Evolutionary conservation across 2,797 vertebrate species (phyloP).

Genomic region (Lycodopsis pacificus): DNA sequence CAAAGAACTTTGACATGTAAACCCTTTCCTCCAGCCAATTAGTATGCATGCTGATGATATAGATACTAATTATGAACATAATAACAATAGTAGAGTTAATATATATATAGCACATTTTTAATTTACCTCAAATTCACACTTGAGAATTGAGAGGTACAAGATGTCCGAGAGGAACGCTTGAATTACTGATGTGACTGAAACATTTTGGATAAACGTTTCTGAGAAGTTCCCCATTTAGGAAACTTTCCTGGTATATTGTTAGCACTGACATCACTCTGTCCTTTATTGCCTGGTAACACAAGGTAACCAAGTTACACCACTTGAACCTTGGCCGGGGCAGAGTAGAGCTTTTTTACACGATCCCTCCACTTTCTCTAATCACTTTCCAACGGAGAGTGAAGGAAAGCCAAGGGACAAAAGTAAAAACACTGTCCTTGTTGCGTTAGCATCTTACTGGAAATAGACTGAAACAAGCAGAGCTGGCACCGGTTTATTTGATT

Average conservation of each 20-base stretch:
- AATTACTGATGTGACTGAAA: conserved; percentile 21
- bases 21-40: background rate
- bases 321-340: conserved; percentile 75
- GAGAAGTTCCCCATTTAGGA: conserved; percentile 53
- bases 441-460: background rate
- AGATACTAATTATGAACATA: background rate
- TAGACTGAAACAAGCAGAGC: background rate
- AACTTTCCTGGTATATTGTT: conserved; percentile 41
- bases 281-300: conserved; percentile 57
- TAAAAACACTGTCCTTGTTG: background rate
- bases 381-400: background rate
- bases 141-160: background rate
- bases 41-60: background rate
- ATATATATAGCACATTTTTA: background rate
- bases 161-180: background rate
- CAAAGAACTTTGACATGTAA: background rate
- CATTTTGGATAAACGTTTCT: conserved; percentile 70
- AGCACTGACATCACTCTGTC: conserved; percentile 58
- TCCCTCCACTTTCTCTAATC: background rate
- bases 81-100: background rate
- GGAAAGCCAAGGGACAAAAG: conserved; percentile 6
- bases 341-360: conserved; percentile 30
- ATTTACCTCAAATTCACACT: background rate
- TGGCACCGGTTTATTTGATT: background rate
- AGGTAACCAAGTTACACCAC: conserved; percentile 62